phyloP scores from a whole-genome alignment of 2,888 invertebrate genomes.

The Gymnocheta viridis region DNA sequence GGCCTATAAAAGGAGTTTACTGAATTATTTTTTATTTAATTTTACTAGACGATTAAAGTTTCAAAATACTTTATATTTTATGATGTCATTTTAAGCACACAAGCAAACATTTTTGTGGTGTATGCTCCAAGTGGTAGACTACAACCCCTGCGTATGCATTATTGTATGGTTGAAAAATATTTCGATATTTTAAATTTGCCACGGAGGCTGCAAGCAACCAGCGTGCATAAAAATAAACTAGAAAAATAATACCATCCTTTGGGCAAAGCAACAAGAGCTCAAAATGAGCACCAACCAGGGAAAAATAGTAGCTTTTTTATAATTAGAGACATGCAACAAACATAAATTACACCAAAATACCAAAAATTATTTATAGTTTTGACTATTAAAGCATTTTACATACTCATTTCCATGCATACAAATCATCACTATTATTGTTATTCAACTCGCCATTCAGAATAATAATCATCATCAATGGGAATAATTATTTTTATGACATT shows the following conservation, averaged over 20 bases:
- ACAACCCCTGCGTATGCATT: not conserved
- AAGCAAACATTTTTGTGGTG: slow-evolving; percentile 5
- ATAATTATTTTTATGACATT: slow-evolving; percentile 65
- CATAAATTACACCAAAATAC: slow-evolving; percentile 62
- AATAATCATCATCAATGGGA: slow-evolving; percentile 49
- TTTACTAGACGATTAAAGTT: slow-evolving; percentile 47
- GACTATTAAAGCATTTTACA: slow-evolving; percentile 46
- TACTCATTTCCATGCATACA: slow-evolving; percentile 43
- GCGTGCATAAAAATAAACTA: not conserved
- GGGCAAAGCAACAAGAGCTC: slow-evolving; percentile 29
- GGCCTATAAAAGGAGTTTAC: slow-evolving; percentile 51
- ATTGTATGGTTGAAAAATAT: not conserved
- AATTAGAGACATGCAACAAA: slow-evolving; percentile 58
- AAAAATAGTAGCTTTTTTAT: slow-evolving; percentile 37
- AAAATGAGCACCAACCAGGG: slow-evolving; percentile 16
- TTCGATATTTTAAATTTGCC: slow-evolving; percentile 31
- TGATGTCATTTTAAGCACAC: slow-evolving; percentile 38
- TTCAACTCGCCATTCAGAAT: slow-evolving; percentile 41
- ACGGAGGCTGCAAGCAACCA: slow-evolving; percentile 11
- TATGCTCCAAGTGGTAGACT: not conserved
- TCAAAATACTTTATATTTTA: slow-evolving; percentile 45
- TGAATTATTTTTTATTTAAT: not conserved
- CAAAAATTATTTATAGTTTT: slow-evolving; percentile 59
- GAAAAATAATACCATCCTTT: slow-evolving; percentile 24
- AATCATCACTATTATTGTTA: slow-evolving; percentile 54